Conservation (phyloP, 2,113 vertebrate genomes). For the Chrysochloris asiatica region DNA sequence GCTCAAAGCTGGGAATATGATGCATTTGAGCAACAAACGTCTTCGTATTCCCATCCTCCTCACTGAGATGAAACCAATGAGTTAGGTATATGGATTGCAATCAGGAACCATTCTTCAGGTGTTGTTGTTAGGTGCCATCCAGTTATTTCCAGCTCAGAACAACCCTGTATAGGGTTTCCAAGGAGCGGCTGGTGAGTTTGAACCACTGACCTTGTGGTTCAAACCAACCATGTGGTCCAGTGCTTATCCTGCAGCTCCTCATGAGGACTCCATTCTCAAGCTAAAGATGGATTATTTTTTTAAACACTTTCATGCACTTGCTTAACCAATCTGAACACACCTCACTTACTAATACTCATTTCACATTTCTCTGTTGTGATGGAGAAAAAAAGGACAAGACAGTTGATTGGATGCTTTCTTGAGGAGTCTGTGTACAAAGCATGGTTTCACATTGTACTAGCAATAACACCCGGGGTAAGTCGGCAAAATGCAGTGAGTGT, state of each 20-base stretch:
- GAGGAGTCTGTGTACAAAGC: slow-evolving; percentile 1
- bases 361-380: neutral
- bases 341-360: neutral
- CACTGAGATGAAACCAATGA: neutral
- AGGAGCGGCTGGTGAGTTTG: too few species aligned
- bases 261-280: too few species aligned
- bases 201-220: too few species aligned
- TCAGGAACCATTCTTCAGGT: neutral
- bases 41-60: neutral
- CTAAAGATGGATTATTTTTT: neutral
- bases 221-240: too few species aligned
- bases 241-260: too few species aligned
- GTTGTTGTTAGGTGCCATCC: too few species aligned
- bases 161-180: too few species aligned
- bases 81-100: neutral
- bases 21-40: neutral
- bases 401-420: slow-evolving; percentile 6
- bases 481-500: neutral
- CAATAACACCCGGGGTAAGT: neutral
- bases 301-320: neutral
- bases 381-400: too few species aligned
- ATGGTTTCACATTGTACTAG: neutral
- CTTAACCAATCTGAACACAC: neutral
- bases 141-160: too few species aligned
- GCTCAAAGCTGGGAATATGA: neutral